These are phyloP conservation scores for Ectobius pallidus DNA, from an alignment of 2,888 invertebrate species.

Conservation along the genomic window DNA sequence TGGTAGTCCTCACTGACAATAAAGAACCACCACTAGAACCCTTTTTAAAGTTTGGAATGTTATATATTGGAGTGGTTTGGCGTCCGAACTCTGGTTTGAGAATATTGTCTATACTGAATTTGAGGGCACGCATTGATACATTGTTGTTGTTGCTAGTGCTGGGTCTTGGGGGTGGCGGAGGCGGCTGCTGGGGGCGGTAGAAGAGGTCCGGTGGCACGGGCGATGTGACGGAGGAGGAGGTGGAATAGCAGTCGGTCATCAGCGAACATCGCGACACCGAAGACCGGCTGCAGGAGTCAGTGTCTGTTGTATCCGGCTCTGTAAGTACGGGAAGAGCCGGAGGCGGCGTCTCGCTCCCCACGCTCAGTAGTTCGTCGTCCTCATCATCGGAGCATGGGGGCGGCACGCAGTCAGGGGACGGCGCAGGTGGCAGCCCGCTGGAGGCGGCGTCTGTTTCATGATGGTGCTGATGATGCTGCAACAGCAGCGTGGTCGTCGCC, in stretches of 20 bases:
- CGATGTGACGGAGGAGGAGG: slow-evolving; percentile 8
- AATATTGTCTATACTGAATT: slow-evolving; percentile 88
- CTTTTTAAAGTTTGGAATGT: slow-evolving; percentile 19
- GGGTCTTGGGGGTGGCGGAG: background rate
- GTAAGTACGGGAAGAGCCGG: slow-evolving; percentile 29
- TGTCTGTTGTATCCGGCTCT: slow-evolving; percentile 8
- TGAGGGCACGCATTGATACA: slow-evolving; percentile 55
- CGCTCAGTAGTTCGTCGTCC: slow-evolving; percentile 44
- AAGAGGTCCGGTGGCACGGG: background rate
- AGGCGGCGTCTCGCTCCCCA: slow-evolving; percentile 43
- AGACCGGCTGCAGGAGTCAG: slow-evolving; percentile 33
- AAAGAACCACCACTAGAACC: slow-evolving; percentile 4
- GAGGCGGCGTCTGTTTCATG: background rate
- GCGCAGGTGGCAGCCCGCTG: slow-evolving; percentile 9
- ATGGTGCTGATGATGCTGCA: slow-evolving; percentile 23
- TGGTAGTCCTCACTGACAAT: background rate
- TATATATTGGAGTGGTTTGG: slow-evolving; percentile 28
- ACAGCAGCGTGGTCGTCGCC: slow-evolving; percentile 31
- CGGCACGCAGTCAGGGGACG: too few relatives aligned
- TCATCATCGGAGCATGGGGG: slow-evolving; percentile 34
- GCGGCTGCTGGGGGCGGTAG: background rate
- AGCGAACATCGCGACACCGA: slow-evolving; percentile 37
- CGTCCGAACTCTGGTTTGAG: slow-evolving; percentile 81
- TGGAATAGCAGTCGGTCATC: slow-evolving; percentile 27
- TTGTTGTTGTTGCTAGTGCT: background rate